Conservation (phyloP, 1,140 invertebrate genomes). For the Metaphire vulgaris region DNA sequence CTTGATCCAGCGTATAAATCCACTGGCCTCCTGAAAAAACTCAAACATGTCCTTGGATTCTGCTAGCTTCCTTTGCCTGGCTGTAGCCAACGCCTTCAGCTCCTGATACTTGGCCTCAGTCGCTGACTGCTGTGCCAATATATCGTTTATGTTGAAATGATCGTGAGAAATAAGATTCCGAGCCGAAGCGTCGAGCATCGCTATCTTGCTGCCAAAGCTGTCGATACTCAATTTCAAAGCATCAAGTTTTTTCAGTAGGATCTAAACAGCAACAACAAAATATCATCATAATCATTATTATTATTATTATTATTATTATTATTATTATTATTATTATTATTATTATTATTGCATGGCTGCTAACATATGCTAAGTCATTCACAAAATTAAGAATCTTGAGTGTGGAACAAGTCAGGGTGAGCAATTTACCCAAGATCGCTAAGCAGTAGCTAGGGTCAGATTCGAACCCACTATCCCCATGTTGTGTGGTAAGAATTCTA, state of each 20-base stretch:
- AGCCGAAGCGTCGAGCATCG: constrained; percentile 78
- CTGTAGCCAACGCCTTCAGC: constrained; percentile 50
- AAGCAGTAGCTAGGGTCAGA: no score
- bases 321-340: no score
- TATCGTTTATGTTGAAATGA: constrained; percentile 82
- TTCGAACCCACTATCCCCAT: no score
- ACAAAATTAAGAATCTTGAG: no score
- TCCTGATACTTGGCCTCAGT: constrained; percentile 60
- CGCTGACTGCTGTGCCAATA: constrained; percentile 77
- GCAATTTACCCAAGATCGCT: no score
- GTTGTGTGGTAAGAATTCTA: no score
- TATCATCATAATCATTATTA: neutral
- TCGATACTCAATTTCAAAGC: constrained; percentile 92
- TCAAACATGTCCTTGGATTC: constrained; percentile 96
- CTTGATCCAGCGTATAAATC: constrained; percentile 96
- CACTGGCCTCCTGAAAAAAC: constrained; percentile 96
- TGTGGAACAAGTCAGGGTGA: no score
- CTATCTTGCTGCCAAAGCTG: constrained; percentile 88
- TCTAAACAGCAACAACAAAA: constrained; percentile 57
- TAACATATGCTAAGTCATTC: no score
- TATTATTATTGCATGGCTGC: no score
- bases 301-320: no score
- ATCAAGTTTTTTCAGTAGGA: constrained; percentile 93
- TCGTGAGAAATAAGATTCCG: constrained; percentile 75
- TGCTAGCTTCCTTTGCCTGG: constrained; percentile 82